Percentiles rank a stretch among this genome's conserved stretches.
phyloP scores from a whole-genome alignment of 2,888 invertebrate genomes.

The Tetranychus truncatus region DNA sequence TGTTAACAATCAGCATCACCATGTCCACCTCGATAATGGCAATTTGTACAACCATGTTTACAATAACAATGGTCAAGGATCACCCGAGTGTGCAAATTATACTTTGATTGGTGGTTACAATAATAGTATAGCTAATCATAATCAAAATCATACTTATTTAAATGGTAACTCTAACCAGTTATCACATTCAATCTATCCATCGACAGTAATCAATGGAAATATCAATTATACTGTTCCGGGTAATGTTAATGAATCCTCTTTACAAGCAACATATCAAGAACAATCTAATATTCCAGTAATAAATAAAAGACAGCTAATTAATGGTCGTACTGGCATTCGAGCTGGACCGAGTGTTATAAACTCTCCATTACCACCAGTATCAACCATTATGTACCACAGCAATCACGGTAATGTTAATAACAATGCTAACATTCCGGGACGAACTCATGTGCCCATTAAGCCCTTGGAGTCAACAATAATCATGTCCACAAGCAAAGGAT shows the following conservation, averaged over 20 bases:
- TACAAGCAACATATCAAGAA: not conserved
- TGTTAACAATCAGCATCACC: not conserved
- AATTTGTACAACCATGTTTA: not conserved
- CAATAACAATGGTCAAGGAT: not conserved
- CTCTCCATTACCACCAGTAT: conserved; percentile 4
- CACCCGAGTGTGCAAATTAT: not conserved
- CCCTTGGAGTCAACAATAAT: not conserved
- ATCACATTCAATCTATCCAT: not conserved
- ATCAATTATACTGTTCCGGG: not conserved
- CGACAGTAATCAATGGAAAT: not conserved
- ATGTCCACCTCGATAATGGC: not conserved
- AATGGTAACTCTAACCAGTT: not conserved
- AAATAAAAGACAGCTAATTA: not conserved
- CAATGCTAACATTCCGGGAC: too few relatives aligned
- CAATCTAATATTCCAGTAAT: not conserved
- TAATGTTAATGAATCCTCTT: not conserved
- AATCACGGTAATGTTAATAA: not conserved
- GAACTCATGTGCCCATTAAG: too few relatives aligned
- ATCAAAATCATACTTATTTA: not conserved
- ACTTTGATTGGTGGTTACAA: not conserved
- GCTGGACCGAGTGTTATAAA: not conserved
- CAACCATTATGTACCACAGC: not conserved
- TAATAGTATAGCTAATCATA: not conserved
- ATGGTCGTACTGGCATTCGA: not conserved
- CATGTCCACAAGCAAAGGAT: not conserved